phyloP scores from a whole-genome alignment of 2,888 invertebrate species.

The Sphaerophoria rueppellii region DNA sequence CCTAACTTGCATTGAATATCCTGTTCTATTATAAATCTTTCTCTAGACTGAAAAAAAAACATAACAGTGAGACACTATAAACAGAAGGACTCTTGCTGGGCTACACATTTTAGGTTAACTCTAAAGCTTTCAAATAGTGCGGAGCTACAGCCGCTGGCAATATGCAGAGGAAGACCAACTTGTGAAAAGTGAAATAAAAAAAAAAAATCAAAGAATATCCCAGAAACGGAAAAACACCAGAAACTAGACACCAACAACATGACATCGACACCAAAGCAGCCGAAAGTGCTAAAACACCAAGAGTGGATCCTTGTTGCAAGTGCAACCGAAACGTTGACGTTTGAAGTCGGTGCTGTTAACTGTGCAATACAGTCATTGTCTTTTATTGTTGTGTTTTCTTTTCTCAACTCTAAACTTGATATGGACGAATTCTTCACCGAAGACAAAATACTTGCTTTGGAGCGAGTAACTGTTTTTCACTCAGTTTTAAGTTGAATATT shows the following conservation, averaged over 20 bases:
- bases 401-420: constrained; percentile 11
- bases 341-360: constrained; percentile 31
- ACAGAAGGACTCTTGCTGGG: constrained; percentile 22
- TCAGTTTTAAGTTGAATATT: constrained; percentile 40
- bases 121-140: not conserved
- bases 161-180: constrained; percentile 23
- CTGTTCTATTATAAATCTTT: constrained; percentile 70
- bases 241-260: constrained; percentile 48
- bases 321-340: not conserved
- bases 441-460: constrained; percentile 58
- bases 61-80: constrained; percentile 49
- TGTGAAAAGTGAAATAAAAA: constrained; percentile 26
- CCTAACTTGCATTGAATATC: constrained; percentile 63
- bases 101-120: constrained; percentile 1
- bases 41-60: constrained; percentile 44
- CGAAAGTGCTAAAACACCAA: constrained; percentile 57
- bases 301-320: constrained; percentile 35
- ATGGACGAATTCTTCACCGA: constrained; percentile 1
- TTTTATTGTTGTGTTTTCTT: constrained; percentile 28
- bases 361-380: constrained; percentile 45
- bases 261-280: constrained; percentile 63
- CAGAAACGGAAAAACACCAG: constrained; percentile 43
- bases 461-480: constrained; percentile 50
- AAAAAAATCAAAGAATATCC: constrained; percentile 2
- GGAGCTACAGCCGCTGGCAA: not conserved